Conservation (phyloP, 2,797 vertebrate species). For the Cynopterus sphinx region DNA sequence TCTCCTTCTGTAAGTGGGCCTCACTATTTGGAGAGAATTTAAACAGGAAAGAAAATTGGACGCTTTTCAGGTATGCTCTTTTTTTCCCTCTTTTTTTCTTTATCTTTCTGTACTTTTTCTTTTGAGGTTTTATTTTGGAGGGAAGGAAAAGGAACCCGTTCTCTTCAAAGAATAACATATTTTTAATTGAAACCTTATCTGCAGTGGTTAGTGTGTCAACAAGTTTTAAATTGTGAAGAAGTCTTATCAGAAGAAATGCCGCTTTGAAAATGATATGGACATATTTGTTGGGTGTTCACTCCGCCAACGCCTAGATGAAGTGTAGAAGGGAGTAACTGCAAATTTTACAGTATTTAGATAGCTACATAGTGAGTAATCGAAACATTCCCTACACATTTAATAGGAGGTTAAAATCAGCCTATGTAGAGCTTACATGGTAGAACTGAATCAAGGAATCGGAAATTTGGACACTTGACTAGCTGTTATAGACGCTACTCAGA, state of each 20-base stretch:
- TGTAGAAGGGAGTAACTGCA: constrained; percentile 43
- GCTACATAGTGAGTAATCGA: constrained; percentile 40
- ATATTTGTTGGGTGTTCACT: constrained; percentile 50
- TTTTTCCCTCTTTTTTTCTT: neutral
- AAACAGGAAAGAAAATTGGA: constrained; percentile 16
- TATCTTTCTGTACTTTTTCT: neutral
- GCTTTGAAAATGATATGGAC: constrained; percentile 67
- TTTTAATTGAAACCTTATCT: constrained; percentile 64
- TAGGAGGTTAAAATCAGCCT: constrained; percentile 27
- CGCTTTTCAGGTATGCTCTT: neutral
- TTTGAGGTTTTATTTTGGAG: constrained; percentile 49
- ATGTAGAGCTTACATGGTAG: neutral
- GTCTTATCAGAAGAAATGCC: constrained; percentile 58
- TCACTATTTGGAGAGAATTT: neutral
- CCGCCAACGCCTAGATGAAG: neutral
- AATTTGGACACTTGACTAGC: neutral
- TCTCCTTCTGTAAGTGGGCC: constrained; percentile 25
- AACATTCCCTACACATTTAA: constrained; percentile 51
- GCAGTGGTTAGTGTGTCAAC: constrained; percentile 44
- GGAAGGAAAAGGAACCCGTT: constrained; percentile 11
- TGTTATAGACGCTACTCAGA: neutral
- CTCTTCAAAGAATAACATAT: constrained; percentile 35
- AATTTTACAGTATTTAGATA: constrained; percentile 59
- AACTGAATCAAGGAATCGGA: neutral
- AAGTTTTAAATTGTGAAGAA: constrained; percentile 51